These are phyloP conservation scores for Eufriesea mexicana DNA, from an alignment of 1,140 invertebrate genomes.

Conservation along the genomic window DNA sequence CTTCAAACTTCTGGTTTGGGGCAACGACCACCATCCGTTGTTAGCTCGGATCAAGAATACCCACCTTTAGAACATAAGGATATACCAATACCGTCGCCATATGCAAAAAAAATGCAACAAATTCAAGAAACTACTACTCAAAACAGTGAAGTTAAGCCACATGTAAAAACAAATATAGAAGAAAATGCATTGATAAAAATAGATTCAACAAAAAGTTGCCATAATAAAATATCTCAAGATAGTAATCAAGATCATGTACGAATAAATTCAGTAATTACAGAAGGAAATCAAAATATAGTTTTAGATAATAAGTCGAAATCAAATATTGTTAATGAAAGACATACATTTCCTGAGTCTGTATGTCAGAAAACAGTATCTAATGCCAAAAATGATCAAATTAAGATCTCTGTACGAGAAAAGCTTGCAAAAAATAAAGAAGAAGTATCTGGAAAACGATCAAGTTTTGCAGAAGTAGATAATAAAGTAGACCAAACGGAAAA, in stretches of 20 bases:
- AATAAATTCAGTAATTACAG: conserved; percentile 36
- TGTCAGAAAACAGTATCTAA: conserved; percentile 75
- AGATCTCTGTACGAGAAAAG: conserved; percentile 72
- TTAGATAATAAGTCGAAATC: conserved; percentile 54
- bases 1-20: conserved; percentile 85
- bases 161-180: conserved; percentile 27
- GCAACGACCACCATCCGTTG: conserved; percentile 82
- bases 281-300: conserved; percentile 49
- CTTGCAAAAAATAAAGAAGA: conserved; percentile 72
- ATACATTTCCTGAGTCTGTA: conserved; percentile 56
- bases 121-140: conserved; percentile 48
- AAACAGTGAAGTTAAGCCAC: conserved; percentile 52
- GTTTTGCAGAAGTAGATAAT: conserved; percentile 69
- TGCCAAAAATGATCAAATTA: conserved; percentile 76
- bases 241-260: conserved; percentile 38
- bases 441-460: conserved; percentile 73
- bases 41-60: conserved; percentile 79
- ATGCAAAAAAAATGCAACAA: conserved; percentile 67
- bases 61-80: conserved; percentile 75
- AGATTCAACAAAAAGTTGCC: conserved; percentile 44
- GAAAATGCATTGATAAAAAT: conserved; percentile 33
- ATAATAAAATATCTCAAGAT: conserved; percentile 48
- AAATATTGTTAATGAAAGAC: conserved; percentile 55
- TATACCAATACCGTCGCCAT: conserved; percentile 73
- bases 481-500: conserved; percentile 64